These are phyloP conservation scores for Gasterosteus aculeatus DNA, from an alignment of 2,113 vertebrate species.

Conservation along the genomic window DNA sequence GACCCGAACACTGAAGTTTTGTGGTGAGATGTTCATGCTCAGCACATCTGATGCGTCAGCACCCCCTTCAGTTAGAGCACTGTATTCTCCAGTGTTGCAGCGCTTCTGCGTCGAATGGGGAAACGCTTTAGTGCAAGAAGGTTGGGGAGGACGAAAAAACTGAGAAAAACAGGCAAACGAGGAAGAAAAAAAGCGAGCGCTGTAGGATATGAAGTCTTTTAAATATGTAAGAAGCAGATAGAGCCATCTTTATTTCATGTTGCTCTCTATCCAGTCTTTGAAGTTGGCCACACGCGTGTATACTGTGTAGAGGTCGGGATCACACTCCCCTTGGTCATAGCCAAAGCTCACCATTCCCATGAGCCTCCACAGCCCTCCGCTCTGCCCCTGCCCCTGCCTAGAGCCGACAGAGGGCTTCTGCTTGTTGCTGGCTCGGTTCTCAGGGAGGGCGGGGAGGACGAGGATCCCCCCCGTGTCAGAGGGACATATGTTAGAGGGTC, in stretches of 20 bases:
- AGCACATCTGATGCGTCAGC: conserved; percentile 60
- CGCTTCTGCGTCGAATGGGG: conserved; percentile 55
- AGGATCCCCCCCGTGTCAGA: conserved; percentile 96
- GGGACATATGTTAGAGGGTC: conserved; percentile 90
- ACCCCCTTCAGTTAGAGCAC: conserved; percentile 65
- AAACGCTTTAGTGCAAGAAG: conserved; percentile 51
- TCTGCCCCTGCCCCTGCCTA: conserved; percentile 71
- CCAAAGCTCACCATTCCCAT: conserved; percentile 97
- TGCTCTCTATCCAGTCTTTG: conserved; percentile 94
- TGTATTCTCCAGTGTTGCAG: conserved; percentile 75
- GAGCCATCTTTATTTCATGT: conserved; percentile 87
- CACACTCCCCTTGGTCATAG: conserved; percentile 91
- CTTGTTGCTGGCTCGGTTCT: conserved; percentile 23
- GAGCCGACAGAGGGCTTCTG: conserved; percentile 23
- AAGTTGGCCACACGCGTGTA: conserved; percentile 91
- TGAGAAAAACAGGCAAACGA: conserved; percentile 3
- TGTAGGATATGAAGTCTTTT: conserved; percentile 12
- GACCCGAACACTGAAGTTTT: conserved; percentile 51
- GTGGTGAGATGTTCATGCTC: conserved; percentile 28
- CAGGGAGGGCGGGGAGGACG: conserved; percentile 74
- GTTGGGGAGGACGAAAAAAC: neutral
- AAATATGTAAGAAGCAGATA: conserved; percentile 37
- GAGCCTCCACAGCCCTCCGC: conserved; percentile 86
- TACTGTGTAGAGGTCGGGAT: conserved; percentile 89
- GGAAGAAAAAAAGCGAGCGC: neutral